Percentiles rank a stretch among this genome's conserved stretches.
Conservation (phyloP, 2,797 vertebrate species). For the Phataginus tetradactyla region DNA sequence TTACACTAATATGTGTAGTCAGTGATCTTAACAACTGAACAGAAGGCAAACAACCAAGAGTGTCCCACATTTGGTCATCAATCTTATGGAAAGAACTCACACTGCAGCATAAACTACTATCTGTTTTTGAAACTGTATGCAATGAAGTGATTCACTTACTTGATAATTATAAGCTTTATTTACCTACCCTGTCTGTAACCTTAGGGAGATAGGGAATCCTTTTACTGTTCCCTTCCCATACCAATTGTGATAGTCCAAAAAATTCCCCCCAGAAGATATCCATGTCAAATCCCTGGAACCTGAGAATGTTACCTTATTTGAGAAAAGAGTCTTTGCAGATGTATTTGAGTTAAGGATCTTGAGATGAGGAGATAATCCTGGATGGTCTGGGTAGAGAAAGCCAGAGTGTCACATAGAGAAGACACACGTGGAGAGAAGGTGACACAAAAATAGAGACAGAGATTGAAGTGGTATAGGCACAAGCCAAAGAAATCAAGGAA, state of each 20-base stretch:
- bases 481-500: not conserved
- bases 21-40: conserved; percentile 59
- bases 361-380: not conserved
- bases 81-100: conserved; percentile 66
- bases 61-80: conserved; percentile 63
- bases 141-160: conserved; percentile 46
- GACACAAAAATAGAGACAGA: not conserved
- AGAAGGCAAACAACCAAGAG: conserved; percentile 55
- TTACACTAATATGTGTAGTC: not conserved
- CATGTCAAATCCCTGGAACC: not conserved
- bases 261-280: not conserved
- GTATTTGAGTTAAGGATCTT: not conserved
- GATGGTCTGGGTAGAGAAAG: not conserved
- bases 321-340: not conserved
- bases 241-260: not conserved
- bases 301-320: not conserved
- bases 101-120: conserved; percentile 65
- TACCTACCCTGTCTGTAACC: conserved; percentile 39
- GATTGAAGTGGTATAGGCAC: not conserved
- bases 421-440: not conserved
- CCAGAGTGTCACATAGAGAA: not conserved
- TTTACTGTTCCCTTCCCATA: not conserved
- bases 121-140: conserved; percentile 64
- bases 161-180: conserved; percentile 62
- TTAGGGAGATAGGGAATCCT: not conserved